A percentile compares a stretch with the other conserved stretches of the same genome.
Evolutionary conservation across 2,888 invertebrate species (phyloP).

Genomic region (Boloria euphrosyne): DNA sequence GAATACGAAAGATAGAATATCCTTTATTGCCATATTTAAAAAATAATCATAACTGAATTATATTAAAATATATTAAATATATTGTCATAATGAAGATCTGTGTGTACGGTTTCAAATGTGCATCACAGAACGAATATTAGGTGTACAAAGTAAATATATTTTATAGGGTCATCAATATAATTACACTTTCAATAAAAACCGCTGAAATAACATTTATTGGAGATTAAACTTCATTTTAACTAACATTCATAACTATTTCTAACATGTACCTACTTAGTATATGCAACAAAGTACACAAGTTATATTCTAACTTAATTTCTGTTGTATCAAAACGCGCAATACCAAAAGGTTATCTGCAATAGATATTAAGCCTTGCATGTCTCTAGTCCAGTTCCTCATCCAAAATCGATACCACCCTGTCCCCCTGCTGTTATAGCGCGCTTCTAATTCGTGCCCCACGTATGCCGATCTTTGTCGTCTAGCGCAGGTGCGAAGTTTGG

Average conservation of each 20-base stretch:
- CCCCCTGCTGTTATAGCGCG: constrained; percentile 71
- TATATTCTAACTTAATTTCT: constrained; percentile 5
- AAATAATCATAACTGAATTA: no score
- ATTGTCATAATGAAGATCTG: no score
- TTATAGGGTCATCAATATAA: no score
- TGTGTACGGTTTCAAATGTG: no score
- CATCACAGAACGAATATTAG: no score
- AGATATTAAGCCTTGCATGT: constrained; percentile 80
- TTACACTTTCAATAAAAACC: background rate
- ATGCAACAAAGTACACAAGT: background rate
- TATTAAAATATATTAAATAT: no score
- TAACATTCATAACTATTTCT: background rate
- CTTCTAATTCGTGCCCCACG: constrained; percentile 69
- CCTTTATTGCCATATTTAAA: no score
- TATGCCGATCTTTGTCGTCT: constrained; percentile 65
- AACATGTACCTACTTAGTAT: background rate
- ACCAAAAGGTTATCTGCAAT: constrained; percentile 67
- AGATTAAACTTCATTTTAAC: background rate
- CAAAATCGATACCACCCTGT: constrained; percentile 77
- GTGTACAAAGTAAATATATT: no score
- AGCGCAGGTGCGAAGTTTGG: constrained; percentile 38
- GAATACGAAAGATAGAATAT: no score
- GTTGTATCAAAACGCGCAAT: constrained; percentile 19
- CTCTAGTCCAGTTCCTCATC: constrained; percentile 81
- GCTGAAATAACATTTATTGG: background rate